Evolutionary conservation across 2,113 vertebrate species (phyloP), one percentile per base, ranked within the genome.

Genomic region (Danionella cerebrum): DNA sequence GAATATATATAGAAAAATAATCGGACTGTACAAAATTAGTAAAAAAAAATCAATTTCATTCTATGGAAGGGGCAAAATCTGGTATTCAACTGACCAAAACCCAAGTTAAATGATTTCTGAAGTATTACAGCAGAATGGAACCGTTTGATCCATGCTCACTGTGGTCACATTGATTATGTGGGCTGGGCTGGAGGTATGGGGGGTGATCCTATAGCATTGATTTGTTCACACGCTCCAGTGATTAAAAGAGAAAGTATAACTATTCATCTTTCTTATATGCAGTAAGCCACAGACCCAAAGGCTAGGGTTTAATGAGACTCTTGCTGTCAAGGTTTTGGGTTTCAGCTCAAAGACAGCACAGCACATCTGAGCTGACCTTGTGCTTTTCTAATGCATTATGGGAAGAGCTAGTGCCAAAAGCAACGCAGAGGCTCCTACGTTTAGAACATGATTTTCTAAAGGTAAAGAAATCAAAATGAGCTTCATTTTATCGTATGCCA

Each of bases 171-270:
- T 53, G 47, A 67, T 67, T 65, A 39, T 44, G 21, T 48, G 21
- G 54, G 29, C 35, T 51, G 52, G 38, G 45, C 18, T 19, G 35
- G 47, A 7, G 55, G 38, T 53, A 60, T 60, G 55, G 47, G 64
- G 67, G 47, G 31, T 67, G 55, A 39, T 58, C 45, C 10, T 41
- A n/a, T n/a, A 3, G 19, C 47, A 53, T 67, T 48, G 70, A 67
- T 52, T 35, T 19, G 21, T 31, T 27, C 22, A 72, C 22, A 53
- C 22, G 55, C 39, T 39, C 21, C 35, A 71, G 52, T 52, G 45
- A 67, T 66, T 72, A 53, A 72, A 38, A 67, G 38, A 24, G 21
- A 38, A 52, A 60, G 38, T 16, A 21, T 19, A 59, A 72, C 24
- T 18, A 51, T 33, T 68, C 65, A 36, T 35, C 31, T 19, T 31